Percentiles rank a stretch among this genome's conserved stretches.
These are phyloP conservation scores for Neoascia interrupta DNA, from an alignment of 2,888 invertebrate species.

Conservation along the genomic window DNA sequence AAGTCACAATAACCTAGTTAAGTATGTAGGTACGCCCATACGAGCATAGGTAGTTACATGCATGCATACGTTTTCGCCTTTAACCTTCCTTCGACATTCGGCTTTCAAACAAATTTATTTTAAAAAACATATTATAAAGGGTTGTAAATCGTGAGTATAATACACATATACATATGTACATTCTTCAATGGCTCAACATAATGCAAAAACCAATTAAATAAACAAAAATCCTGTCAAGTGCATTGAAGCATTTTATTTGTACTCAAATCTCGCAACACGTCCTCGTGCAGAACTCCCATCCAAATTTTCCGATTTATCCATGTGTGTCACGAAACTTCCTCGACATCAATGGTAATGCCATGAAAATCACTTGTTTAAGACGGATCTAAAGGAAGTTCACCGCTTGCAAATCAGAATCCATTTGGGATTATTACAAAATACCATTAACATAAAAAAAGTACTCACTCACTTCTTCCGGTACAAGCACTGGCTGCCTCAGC, in stretches of 20 bases:
- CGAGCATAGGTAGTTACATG: no score
- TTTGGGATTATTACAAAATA: constrained; percentile 59
- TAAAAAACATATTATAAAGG: no score
- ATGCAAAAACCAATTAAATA: constrained; percentile 1
- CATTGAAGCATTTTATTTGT: neutral
- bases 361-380: constrained; percentile 37
- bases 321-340: constrained; percentile 10
- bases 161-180: no score
- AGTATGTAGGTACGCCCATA: no score
- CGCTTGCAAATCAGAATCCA: constrained; percentile 47
- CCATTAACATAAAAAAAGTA: constrained; percentile 54
- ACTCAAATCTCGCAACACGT: constrained; percentile 6
- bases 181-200: no score
- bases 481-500: constrained; percentile 15
- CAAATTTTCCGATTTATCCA: neutral
- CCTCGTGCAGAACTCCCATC: neutral
- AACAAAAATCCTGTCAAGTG: neutral
- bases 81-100: no score
- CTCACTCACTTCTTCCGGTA: constrained; percentile 51
- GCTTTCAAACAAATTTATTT: no score
- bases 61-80: no score
- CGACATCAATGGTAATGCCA: no score
- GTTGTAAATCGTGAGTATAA: no score
- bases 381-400: constrained; percentile 42
- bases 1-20: no score